phyloP scores from a whole-genome alignment of 2,113 vertebrate genomes.

The Platichthys stellatus region DNA sequence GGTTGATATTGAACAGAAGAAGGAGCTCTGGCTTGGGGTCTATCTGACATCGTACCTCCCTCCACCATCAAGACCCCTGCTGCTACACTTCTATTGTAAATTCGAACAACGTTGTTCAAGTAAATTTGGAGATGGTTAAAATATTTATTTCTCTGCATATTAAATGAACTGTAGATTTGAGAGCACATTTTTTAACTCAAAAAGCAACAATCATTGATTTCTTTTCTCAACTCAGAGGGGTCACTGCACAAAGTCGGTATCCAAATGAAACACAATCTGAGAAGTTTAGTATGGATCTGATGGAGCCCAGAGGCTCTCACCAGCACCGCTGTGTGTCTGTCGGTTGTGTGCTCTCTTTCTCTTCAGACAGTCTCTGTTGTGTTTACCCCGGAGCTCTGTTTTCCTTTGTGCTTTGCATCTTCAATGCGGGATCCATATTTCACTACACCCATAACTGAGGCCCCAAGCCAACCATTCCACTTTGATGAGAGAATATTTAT shows the following conservation, averaged over 20 bases:
- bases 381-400: constrained; percentile 12
- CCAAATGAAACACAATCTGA: constrained; percentile 18
- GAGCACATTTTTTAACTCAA: not conserved
- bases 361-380: not conserved
- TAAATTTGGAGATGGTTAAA: not conserved
- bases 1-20: no score
- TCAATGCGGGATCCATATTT: not conserved
- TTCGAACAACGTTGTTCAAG: no score
- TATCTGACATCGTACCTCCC: no score
- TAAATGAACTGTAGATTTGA: not conserved
- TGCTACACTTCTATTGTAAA: no score
- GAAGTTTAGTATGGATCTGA: not conserved
- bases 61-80: no score
- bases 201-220: constrained; percentile 25
- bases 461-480: not conserved
- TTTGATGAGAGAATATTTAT: no score
- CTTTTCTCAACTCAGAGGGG: not conserved
- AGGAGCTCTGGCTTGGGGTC: no score
- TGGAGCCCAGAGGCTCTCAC: constrained; percentile 4
- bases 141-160: not conserved
- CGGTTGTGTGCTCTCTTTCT: constrained; percentile 2
- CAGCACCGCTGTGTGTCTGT: not conserved
- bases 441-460: not conserved
- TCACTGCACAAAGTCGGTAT: not conserved
- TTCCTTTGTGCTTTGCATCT: constrained; percentile 15